Conservation (phyloP, 2,113 vertebrate species). For the Colinus virginianus region DNA sequence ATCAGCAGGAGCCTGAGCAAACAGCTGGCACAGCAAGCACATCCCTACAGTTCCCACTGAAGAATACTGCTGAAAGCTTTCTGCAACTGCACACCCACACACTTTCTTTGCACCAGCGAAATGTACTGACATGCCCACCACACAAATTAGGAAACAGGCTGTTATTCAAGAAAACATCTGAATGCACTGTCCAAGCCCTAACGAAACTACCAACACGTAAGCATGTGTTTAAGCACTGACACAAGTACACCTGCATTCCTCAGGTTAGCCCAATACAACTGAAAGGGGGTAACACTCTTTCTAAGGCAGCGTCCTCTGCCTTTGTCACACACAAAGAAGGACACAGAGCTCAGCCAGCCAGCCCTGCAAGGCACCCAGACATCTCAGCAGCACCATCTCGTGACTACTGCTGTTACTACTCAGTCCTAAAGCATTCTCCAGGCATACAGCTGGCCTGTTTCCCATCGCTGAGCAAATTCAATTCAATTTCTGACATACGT, state of each 20-base stretch:
- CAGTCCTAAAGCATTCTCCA: fast-evolving
- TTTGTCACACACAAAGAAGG: not conserved
- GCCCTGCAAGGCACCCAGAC: fast-evolving
- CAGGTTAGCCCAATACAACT: not conserved
- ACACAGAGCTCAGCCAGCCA: not conserved
- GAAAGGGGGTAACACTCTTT: not conserved
- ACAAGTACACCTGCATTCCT: fast-evolving
- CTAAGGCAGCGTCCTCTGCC: not conserved
- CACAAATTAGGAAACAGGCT: not conserved
- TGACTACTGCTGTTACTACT: not conserved
- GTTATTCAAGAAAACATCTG: not conserved
- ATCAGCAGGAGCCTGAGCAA: not conserved
- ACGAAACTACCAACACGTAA: not conserved
- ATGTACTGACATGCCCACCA: not conserved
- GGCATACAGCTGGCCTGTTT: not conserved
- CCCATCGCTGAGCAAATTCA: not conserved
- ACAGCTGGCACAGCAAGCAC: not conserved
- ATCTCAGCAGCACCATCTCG: slow-evolving; percentile 49
- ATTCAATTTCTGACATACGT: not conserved
- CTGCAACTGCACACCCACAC: not conserved
- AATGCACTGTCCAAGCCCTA: not conserved
- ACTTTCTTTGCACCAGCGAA: fast-evolving
- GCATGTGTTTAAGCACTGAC: not conserved
- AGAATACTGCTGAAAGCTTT: not conserved
- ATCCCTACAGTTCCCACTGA: fast-evolving